Evolutionary conservation across 2,797 vertebrate species (phyloP).

Genomic region (Melanotaenia boesemani): DNA sequence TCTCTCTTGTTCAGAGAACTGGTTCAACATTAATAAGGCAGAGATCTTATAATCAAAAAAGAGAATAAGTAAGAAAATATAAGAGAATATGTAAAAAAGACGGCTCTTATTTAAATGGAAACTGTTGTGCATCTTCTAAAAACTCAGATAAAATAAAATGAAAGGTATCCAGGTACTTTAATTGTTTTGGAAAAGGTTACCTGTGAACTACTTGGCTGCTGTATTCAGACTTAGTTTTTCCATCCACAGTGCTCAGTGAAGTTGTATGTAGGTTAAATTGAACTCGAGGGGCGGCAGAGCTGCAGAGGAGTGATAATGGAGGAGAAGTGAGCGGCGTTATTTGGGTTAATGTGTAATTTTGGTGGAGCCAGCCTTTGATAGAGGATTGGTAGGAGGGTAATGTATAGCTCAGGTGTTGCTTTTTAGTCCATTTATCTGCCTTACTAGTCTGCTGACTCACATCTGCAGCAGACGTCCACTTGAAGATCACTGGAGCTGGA

Average conservation of each 20-base stretch:
- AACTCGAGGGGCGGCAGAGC: conserved; percentile 6
- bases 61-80: not conserved
- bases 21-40: not conserved
- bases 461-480: conserved; percentile 21
- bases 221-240: not conserved
- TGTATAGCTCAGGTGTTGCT: conserved; percentile 67
- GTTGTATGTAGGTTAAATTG: conserved; percentile 7
- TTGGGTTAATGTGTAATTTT: conserved; percentile 80
- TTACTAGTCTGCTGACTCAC: conserved; percentile 2
- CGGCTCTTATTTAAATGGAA: not conserved
- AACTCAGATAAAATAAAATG: conserved; percentile 5
- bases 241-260: not conserved
- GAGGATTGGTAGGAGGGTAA: conserved; percentile 54
- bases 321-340: conserved; percentile 26
- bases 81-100: not conserved
- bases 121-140: not conserved
- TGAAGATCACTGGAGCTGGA: conserved; percentile 19
- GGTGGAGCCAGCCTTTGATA: conserved; percentile 62
- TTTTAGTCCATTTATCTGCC: conserved; percentile 42
- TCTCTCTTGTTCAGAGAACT: not conserved
- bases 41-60: not conserved
- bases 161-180: not conserved
- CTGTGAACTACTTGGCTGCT: not conserved
- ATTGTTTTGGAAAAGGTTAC: not conserved
- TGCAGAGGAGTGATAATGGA: conserved; percentile 29